Evolutionary conservation across 2,888 invertebrate species (phyloP).

Genomic region (Macropis europaea): DNA sequence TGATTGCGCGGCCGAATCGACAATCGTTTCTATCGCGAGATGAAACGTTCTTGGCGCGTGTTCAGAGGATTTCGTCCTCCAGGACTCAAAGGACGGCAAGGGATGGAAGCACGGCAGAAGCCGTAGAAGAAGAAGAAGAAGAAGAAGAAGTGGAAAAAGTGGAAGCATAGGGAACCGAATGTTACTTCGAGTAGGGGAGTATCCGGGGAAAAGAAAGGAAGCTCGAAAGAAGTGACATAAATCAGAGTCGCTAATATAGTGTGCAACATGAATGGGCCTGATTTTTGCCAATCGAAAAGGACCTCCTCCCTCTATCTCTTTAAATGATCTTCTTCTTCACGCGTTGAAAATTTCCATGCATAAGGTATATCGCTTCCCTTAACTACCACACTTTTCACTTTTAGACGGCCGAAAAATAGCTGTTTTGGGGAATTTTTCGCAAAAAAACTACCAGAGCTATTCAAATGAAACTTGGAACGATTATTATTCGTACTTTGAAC

Average conservation of each 20-base stretch:
- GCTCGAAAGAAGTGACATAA: constrained; percentile 56
- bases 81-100: constrained; percentile 21
- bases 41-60: constrained; percentile 59
- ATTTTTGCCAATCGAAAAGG: constrained; percentile 48
- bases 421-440: no score
- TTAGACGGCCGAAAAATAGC: constrained; percentile 3
- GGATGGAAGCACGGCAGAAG: neutral
- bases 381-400: no score
- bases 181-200: constrained; percentile 14
- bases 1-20: constrained; percentile 68
- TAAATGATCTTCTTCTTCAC: neutral
- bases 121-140: constrained; percentile 11
- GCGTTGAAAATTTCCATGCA: neutral
- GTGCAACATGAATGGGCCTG: constrained; percentile 54
- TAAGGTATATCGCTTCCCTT: no score
- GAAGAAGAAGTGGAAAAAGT: constrained; percentile 33
- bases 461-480: no score
- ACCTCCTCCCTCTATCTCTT: neutral
- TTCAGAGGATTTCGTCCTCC: constrained; percentile 43
- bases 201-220: constrained; percentile 42
- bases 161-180: constrained; percentile 24
- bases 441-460: no score
- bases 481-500: no score
- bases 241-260: constrained; percentile 61
- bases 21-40: constrained; percentile 63